Evolutionary conservation across 35 echinoderm and acorn worm genomes (phyloP).

Genomic region (Ptychodera flava): DNA sequence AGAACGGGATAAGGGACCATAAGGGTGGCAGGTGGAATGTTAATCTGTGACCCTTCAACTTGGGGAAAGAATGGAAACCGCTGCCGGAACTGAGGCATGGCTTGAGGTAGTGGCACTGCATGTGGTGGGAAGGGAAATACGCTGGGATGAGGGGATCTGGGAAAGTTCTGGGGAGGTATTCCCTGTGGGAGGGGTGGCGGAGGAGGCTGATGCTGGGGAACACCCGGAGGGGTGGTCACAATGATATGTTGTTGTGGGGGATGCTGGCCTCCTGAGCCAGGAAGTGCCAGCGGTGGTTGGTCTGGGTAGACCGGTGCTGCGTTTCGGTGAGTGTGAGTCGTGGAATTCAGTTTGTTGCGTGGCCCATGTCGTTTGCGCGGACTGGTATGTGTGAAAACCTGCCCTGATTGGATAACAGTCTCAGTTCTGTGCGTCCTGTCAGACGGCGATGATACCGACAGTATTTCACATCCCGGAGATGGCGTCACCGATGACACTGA

Average conservation of each 20-base stretch:
- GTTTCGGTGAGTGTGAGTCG: neutral
- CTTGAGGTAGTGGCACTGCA: neutral
- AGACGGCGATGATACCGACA: neutral
- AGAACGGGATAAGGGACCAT: constrained; percentile 91
- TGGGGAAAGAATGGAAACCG: neutral
- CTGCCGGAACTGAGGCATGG: constrained; percentile 6
- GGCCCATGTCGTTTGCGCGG: neutral
- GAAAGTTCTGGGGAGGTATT: neutral
- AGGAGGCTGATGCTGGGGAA: too few relatives aligned
- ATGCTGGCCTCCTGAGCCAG: neutral
- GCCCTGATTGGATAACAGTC: neutral
- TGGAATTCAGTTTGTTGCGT: neutral
- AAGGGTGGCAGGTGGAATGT: constrained; percentile 67
- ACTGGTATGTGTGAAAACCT: neutral
- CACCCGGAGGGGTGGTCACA: neutral
- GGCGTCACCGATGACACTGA: neutral
- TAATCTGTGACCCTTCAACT: neutral
- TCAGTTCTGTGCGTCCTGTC: neutral
- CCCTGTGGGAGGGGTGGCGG: too few relatives aligned
- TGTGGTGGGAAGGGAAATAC: neutral
- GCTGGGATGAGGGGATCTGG: neutral
- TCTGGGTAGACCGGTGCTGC: neutral
- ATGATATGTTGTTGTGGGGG: neutral
- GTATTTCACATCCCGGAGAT: neutral
- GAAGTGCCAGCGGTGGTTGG: neutral